Base-by-base conservation (phyloP, 2,888 invertebrate genomes). In the Tinea semifulvella region DNA sequence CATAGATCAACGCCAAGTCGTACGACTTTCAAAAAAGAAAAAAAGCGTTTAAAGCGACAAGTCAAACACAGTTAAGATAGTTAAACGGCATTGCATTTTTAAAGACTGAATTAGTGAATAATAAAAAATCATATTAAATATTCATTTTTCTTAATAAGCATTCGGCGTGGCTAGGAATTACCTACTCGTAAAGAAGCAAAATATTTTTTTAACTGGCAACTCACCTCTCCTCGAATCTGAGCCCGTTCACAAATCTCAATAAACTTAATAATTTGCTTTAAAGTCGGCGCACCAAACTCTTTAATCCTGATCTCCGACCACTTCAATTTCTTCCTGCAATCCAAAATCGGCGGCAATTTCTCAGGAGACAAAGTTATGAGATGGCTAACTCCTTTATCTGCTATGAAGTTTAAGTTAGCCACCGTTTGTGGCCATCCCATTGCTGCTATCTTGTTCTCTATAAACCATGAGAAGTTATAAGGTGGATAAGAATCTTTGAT, bases 381-480 rank as follows among this genome's bases (percentile, higher is more conserved):
- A 59, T 88, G 86, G 47, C 79, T 68, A 2, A 90, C 81, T 1
- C 88, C 87, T 8, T 76, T 71, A 26, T 80, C 73, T 0, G 72
- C 73, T 19, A 90, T 56, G 61, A 82, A 90, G 48, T 83, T 81
- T 7, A 89, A 55, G 62, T 89, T 86, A 44, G 70, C 83, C 1
- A 80, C 73, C 1, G 81, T 82, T 47, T 83, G 80, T 0, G 90
- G 90, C 66, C 84, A 87, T 0, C 85, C 88, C 85, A 88, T 87
- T 1, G 85, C 88, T 1, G 89, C 89, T 22, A 91, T 63, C 60
- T 85, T 74, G 14, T 76, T 70, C 14, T 83, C 77, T 1, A 88
- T 75, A 11, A 91, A 81, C 90, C 90, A 90, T 0, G 89, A 89
- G 59, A 89, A 90, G 55, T 89, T 89, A 64, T 82, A 85, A 1